Base-by-base conservation (phyloP, 2,797 vertebrate species). In the Tapirus indicus region DNA sequence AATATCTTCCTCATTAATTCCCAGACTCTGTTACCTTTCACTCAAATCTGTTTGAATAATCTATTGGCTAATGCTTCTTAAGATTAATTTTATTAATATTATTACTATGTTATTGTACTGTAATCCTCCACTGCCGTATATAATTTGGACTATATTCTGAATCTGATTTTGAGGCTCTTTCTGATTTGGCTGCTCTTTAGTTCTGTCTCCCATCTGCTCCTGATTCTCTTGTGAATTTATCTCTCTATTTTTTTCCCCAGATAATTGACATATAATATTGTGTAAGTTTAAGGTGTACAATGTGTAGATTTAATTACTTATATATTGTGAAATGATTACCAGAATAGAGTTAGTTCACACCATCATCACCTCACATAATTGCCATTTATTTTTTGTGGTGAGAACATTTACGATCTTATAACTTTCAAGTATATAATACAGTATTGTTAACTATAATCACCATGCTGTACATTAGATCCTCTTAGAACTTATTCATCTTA, bases 71-170 rank as follows among this genome's bases (percentile, higher is more conserved):
- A 25, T 87, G 16, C 68, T 87, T 84, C 92, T 91, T 25, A 77
- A 89, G 16, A 60, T 80, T 85, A 47, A 60, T 94, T 87, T 87
- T 83, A 82, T 94, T 87, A 47, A 25, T 68, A 49, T 60, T 77
- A 71, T 60, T 27, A 71, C 56, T 64, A 38, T 12, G 1, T 18
- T 41, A 32, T 74, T 62, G 79, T 23, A 27, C 32, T 25, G 0
- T 87, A 17, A 80, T 92, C 21, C 78, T 66, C 23, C 12, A 68
- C 23, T n/a, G 21, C 12, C 3, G 9, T 54, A 21, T 77, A 16
- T 66, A 58, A 68, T 60, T 88, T 47, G 2, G 2, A 20, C 11
- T 69, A 1, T 87, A 68, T 72, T 77, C 72, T 94, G 16, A 58
- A 32, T 91, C 58, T 84, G 32, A 95, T 75, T 91, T 79, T 71